Evolutionary conservation across 35 echinoderm and acorn worm species (phyloP).

Genomic region (Amphiura filiformis): DNA sequence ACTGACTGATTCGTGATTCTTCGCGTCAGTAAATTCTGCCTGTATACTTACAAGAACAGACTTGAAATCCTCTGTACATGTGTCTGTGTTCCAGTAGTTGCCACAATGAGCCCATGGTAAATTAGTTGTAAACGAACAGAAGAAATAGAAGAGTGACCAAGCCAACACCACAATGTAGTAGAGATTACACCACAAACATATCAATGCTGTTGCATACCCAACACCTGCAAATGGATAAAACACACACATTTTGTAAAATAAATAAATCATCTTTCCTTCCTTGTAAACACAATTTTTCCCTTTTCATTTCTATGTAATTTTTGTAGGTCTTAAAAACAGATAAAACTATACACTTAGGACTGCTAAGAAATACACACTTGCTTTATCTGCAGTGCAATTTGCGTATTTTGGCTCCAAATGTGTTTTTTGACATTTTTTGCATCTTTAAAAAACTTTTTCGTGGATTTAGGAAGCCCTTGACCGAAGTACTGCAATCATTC

Average conservation of each 20-base stretch:
- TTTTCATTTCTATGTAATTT: no score
- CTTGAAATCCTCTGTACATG: slow-evolving; percentile 24
- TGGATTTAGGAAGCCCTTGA: no score
- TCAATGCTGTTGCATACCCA: slow-evolving; percentile 61
- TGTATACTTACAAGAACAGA: slow-evolving; percentile 24
- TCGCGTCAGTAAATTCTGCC: no score
- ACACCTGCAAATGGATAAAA: slow-evolving; percentile 61
- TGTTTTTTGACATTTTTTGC: no score
- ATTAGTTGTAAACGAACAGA: slow-evolving; percentile 57
- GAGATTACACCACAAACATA: slow-evolving; percentile 46
- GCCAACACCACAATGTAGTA: slow-evolving; percentile 85
- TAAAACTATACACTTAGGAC: no score
- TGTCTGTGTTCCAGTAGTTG: slow-evolving; percentile 75
- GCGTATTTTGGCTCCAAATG: no score
- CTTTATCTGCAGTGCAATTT: no score
- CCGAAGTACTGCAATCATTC: no score
- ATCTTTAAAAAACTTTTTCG: no score
- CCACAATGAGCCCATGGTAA: slow-evolving; percentile 81
- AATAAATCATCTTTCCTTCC: neutral
- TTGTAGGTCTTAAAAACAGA: neutral
- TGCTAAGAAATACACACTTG: no score
- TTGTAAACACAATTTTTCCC: neutral
- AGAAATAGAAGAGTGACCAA: slow-evolving; percentile 89
- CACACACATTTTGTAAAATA: no score
- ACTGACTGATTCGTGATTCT: no score